These are phyloP conservation scores for Hypselothyrea guttata DNA, from an alignment of 2,888 invertebrate species.

Conservation along the genomic window DNA sequence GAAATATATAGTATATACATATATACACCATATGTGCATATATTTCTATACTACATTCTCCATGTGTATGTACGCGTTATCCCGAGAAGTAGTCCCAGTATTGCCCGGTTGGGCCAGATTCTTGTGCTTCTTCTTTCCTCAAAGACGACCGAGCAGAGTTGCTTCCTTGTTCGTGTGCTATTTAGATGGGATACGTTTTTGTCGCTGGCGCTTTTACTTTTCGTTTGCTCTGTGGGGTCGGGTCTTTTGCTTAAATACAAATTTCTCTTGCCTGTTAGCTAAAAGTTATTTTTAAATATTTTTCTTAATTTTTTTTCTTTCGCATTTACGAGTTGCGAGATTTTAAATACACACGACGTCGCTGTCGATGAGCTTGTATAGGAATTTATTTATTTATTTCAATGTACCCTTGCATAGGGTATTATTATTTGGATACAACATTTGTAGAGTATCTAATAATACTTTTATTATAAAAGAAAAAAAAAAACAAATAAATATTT, in stretches of 20 bases:
- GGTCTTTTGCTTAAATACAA: slow-evolving; percentile 73
- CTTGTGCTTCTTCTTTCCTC: slow-evolving; percentile 18
- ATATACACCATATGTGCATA: slow-evolving; percentile 23
- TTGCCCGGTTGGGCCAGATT: slow-evolving; percentile 2
- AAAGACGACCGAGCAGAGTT: slow-evolving; percentile 33
- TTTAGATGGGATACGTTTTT: slow-evolving; percentile 59
- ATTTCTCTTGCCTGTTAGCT: slow-evolving; percentile 81
- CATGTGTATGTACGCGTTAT: slow-evolving; percentile 27
- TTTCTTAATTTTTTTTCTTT: slow-evolving; percentile 64
- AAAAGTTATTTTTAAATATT: slow-evolving; percentile 81
- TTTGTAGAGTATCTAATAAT: too few species aligned
- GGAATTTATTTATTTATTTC: slow-evolving; percentile 37
- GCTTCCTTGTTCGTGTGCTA: slow-evolving; percentile 57
- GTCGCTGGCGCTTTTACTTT: slow-evolving; percentile 64
- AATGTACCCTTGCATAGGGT: slow-evolving; percentile 25
- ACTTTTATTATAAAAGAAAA: too few species aligned
- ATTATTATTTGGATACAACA: slow-evolving; percentile 24
- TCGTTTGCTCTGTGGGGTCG: slow-evolving; percentile 41
- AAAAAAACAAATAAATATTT: too few species aligned
- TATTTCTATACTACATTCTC: slow-evolving; percentile 7
- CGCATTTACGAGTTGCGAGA: slow-evolving; percentile 63
- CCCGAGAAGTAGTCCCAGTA: slow-evolving; percentile 32
- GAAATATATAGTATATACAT: slow-evolving; percentile 1
- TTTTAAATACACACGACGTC: slow-evolving; percentile 58
- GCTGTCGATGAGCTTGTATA: slow-evolving; percentile 36